Base-by-base conservation (phyloP, 92 coral and sea anemone genomes). In the Anthopleura xanthogrammica region DNA sequence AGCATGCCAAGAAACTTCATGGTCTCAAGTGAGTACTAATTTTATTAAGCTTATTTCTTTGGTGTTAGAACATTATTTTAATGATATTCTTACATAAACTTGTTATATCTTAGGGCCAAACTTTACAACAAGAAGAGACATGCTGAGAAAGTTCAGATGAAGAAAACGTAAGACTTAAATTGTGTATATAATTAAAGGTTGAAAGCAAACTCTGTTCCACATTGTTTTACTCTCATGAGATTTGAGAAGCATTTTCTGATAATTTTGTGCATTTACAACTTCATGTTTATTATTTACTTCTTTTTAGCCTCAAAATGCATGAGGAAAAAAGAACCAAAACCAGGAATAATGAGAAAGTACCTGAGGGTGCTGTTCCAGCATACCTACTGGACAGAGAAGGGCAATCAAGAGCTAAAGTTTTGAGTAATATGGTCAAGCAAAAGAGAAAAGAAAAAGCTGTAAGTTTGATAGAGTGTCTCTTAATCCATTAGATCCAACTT, bases 361-460 rank as follows among this genome's bases (percentile, higher is more conserved):
- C 98, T 1, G 98, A 94, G 77, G 99, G 99, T 58, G 99, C 99
- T 22, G 95, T 96, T 0, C 99, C 99, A 10, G 98, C 99, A 20
- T 94, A 97, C 71, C 89, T 97, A 23, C 79, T 97, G 90, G 99
- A 96, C 90, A 91, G 99, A 82, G 99, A 96, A 64, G 99, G 99
- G 0, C 99, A 96, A 88, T 94, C 98, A 0, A 92, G 99, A 78
- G 99, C 99, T 29, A 97, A 97, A 84, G 97, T 97, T 64, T 93
- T 97, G 78, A 97, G 98, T 70, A 97, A 97, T 54, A 97, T 97
- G 99, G 92, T 97, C 89, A 97, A 97, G 79, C 99, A 97, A 79
- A 97, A 97, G 85, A 86, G 99, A 52, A 97, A 97, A 82, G 99
- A 97, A 72, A 97, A 97, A 79, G 99, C 99, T n/a, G 99, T 96